These are phyloP conservation scores for Aricia artaxerxes DNA, from an alignment of 2,888 invertebrate species.

Conservation along the genomic window DNA sequence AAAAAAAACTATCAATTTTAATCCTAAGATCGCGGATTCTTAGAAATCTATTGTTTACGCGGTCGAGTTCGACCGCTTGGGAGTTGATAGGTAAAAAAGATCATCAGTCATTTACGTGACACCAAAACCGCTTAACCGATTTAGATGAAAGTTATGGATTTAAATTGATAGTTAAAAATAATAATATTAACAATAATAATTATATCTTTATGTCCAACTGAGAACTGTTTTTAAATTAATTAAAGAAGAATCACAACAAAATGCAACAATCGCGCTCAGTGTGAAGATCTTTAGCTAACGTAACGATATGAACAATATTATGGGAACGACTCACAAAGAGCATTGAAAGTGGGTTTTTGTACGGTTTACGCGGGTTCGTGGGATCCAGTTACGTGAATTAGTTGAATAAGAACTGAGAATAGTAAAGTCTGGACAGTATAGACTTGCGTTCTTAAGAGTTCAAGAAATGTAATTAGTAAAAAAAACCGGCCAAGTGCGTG, in stretches of 20 bases:
- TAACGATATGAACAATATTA: slow-evolving; percentile 9
- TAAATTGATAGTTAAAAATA: too few species aligned
- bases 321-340: background rate
- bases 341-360: slow-evolving; percentile 14
- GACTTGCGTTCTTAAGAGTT: background rate
- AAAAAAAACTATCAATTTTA: too few species aligned
- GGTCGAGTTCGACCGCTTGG: too few species aligned
- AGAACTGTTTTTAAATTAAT: background rate
- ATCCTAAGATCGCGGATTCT: too few species aligned
- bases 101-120: too few species aligned
- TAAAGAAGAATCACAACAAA: background rate
- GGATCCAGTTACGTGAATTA: background rate
- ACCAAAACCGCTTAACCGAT: too few species aligned
- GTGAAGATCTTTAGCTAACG: background rate
- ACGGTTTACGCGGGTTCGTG: background rate
- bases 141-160: too few species aligned
- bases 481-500: background rate
- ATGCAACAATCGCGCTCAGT: background rate
- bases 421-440: background rate
- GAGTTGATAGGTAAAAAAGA: too few species aligned
- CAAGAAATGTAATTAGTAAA: background rate
- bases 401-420: slow-evolving; percentile 1
- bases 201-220: background rate
- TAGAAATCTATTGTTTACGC: too few species aligned
- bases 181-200: too few species aligned